phyloP scores from a whole-genome alignment of 2,888 invertebrate genomes.

The Cheilosia scutellata region DNA sequence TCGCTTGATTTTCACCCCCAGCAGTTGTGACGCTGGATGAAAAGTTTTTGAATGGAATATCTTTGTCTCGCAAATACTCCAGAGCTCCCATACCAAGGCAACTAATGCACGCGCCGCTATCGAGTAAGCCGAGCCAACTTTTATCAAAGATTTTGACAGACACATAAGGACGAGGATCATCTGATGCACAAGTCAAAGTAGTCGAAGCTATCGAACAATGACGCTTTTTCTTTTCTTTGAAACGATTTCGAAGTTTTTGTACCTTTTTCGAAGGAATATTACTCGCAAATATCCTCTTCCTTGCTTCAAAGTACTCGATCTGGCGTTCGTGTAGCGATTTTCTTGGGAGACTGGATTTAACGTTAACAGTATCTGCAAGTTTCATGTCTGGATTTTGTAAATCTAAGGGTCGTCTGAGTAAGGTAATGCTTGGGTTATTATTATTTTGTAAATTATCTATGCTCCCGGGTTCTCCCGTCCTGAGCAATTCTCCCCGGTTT shows the following conservation, averaged over 20 bases:
- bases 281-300: background rate
- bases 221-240: conserved; percentile 1
- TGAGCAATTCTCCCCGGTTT: background rate
- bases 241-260: background rate
- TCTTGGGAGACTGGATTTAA: background rate
- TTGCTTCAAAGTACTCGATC: background rate
- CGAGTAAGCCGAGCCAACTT: background rate
- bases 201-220: conserved; percentile 13
- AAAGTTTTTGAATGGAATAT: background rate
- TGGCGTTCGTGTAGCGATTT: background rate
- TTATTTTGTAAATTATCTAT: background rate
- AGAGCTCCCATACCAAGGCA: background rate
- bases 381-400: background rate
- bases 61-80: background rate
- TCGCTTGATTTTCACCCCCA: background rate
- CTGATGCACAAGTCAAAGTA: background rate
- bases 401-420: background rate
- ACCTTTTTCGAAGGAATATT: background rate
- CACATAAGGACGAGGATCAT: conserved; percentile 1
- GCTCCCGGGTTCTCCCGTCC: background rate
- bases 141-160: background rate
- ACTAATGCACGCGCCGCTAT: background rate
- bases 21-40: conserved; percentile 1
- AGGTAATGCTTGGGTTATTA: background rate
- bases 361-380: too few relatives aligned